Evolutionary conservation across 2,797 vertebrate genomes (phyloP), one percentile per base, ranked within the genome.

Genomic region (Sebastes alutus): DNA sequence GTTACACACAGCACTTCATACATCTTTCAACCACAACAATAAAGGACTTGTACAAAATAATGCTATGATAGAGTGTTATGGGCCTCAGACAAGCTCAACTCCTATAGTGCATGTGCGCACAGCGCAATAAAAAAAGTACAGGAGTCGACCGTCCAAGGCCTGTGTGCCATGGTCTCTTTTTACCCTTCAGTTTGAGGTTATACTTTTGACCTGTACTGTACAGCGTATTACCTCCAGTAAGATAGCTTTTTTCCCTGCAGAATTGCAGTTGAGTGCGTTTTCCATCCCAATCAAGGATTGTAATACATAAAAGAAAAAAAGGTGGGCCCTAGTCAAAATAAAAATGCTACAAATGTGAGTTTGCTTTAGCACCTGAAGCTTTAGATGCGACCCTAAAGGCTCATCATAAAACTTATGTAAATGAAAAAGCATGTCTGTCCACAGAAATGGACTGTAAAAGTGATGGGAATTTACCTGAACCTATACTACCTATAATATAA

Each of bases 71-170:
- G 90, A 93, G 90, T 87, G 92, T 89, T 89, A 62, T 68, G 75
- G 93, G 87, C 94, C 92, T 89, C 77, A 59, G 87, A 71, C 81
- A 67, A 60, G 73, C 58, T 76, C 88, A 93, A 90, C 94, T 94
- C 94, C 95, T 86, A 95, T 95, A 96, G 95, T 96, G 96, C 96
- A 96, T 93, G 83, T 95, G 95, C 96, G 96, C 96, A 94, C 96
- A 96, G 96, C 96, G 96, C 96, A 88, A 85, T 94, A 92, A 92
- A 93, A 89, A 86, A 69, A 54, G 52, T 94, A 96, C 91, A 93
- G 93, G 95, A 95, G 94, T 86, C 86, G 87, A 90, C 77, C 60
- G 80, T 78, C 90, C 80, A 82, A 88, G 84, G 91, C 90, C 90
- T 18, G 71, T 92, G 92, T 92, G 93, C 93, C 89, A 92, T 88